Evolutionary conservation across 2,113 vertebrate species (phyloP), one percentile per base, ranked within the genome.

Genomic region (Eira barbara): DNA sequence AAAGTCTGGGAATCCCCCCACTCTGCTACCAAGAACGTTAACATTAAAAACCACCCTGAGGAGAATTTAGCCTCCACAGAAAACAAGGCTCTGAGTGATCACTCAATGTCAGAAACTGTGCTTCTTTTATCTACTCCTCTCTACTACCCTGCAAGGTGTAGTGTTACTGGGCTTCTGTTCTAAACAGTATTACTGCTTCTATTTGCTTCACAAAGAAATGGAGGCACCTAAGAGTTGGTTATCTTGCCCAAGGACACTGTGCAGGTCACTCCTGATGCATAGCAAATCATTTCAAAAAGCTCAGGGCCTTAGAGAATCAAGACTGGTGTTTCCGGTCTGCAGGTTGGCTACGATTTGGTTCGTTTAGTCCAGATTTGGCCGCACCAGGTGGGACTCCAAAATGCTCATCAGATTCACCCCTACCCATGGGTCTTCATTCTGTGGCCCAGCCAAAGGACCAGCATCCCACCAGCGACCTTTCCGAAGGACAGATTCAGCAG

Each of bases 41-140:
- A 52, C 74, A 65, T 36, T 45, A 18, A 74, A 91, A 79, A n/a
- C n/a, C 17, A 55, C n/a, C 34, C 31, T 1, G 7, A 47, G 20
- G 61, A 42, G 90, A 73, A 67, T 2, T 2, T 2, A 3, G 7
- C 55, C 94, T 55, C 0, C n/a, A n/a, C 65, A 78, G 81, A 87
- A 49, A 63, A 55, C 39, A 52, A 42, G 74, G 52, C n/a, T 21
- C 81, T 25, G 7, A 59, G 34, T 4, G 2, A 17, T 47, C 27
- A 3, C 17, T 47, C 0, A 0, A 4, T 0, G 4, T 76, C 29
- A 7, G 34, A 15, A 57, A 25, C 13, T 15, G 13, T 13, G 84
- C 42, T n/a, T 11, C 13, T 13, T 47, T 87, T 42, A 31, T 8
- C 39, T 17, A 4, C 3, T 9, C 39, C 52, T 78, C 65, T 1